Percentiles rank a stretch among this genome's conserved stretches.
Evolutionary conservation across 53 echinoderm and acorn worm genomes (phyloP).

Genomic region (Holothuria scabra): DNA sequence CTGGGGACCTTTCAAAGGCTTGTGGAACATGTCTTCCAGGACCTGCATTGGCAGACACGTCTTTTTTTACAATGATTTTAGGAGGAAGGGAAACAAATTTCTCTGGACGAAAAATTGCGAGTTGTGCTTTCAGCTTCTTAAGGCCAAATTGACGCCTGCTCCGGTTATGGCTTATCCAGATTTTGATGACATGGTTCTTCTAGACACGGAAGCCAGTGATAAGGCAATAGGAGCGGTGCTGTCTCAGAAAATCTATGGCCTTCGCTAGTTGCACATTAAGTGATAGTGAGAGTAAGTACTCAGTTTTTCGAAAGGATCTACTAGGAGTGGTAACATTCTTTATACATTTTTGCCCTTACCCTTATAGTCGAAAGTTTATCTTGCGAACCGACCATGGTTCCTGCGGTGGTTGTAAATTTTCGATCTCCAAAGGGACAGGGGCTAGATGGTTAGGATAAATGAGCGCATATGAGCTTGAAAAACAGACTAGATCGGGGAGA

Average conservation of each 20-base stretch:
- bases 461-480: conserved; percentile 36
- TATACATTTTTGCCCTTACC: conserved; percentile 37
- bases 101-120: conserved; percentile 43
- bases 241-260: conserved; percentile 37
- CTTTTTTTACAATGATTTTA: conserved; percentile 41
- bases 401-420: conserved; percentile 50
- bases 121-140: conserved; percentile 38
- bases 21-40: conserved; percentile 42
- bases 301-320: conserved; percentile 42
- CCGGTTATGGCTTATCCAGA: conserved; percentile 51
- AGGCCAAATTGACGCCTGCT: neutral
- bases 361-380: conserved; percentile 44
- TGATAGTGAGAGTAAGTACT: conserved; percentile 49
- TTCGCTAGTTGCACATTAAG: conserved; percentile 48
- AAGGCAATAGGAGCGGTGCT: conserved; percentile 53
- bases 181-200: conserved; percentile 13
- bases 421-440: conserved; percentile 36
- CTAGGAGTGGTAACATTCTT: conserved; percentile 47
- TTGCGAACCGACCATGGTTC: conserved; percentile 47
- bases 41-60: conserved; percentile 32
- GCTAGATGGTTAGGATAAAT: conserved; percentile 14
- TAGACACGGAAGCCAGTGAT: conserved; percentile 58
- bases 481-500: conserved; percentile 43
- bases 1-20: conserved; percentile 52
- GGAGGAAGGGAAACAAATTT: conserved; percentile 36